These are phyloP conservation scores for Pseudomyrmex concolor DNA, from an alignment of 1,140 invertebrate genomes.

Conservation along the genomic window DNA sequence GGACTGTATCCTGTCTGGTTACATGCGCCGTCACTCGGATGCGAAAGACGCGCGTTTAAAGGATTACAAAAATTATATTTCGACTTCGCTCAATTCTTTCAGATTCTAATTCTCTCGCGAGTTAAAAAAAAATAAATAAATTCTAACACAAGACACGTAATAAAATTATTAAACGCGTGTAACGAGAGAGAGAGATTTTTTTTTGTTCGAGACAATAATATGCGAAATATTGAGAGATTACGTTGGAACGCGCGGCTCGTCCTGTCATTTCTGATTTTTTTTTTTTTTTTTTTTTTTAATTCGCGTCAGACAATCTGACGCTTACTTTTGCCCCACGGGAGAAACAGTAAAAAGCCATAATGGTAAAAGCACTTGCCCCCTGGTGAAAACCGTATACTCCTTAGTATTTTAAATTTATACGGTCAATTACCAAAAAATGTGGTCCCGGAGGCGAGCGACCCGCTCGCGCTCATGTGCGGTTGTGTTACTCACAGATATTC, in stretches of 20 bases:
- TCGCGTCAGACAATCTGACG: not conserved
- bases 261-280: not conserved
- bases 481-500: constrained; percentile 59
- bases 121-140: no score
- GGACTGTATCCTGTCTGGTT: constrained; percentile 66
- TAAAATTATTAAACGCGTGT: no score
- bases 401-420: constrained; percentile 52
- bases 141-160: no score
- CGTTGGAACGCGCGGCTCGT: no score
- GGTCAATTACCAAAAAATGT: constrained; percentile 69
- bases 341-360: constrained; percentile 11
- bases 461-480: not conserved
- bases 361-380: not conserved
- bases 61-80: constrained; percentile 46
- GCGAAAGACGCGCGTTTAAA: constrained; percentile 33
- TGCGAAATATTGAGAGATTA: no score
- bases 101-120: no score
- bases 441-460: constrained; percentile 16
- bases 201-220: no score
- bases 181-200: no score
- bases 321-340: not conserved
- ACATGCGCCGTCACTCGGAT: constrained; percentile 28
- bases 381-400: not conserved
- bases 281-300: not conserved
- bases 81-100: not conserved